Base-by-base conservation (phyloP, 2,888 invertebrate species). In the Synanthedon formicaeformis region DNA sequence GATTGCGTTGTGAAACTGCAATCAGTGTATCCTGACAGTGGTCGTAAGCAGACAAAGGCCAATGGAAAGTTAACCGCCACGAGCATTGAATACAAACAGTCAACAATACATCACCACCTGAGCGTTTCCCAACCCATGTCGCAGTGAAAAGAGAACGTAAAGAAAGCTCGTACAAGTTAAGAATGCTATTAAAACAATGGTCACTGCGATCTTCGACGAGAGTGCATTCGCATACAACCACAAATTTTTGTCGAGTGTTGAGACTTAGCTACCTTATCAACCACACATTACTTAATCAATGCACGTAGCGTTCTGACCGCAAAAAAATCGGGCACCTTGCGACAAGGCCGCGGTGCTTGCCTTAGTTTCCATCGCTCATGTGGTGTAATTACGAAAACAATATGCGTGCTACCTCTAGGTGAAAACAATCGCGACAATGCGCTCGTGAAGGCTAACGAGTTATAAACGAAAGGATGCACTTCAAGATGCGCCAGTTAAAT, bases 301-400 rank as follows among this genome's bases (percentile, higher is more conserved):
- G 60, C 75, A 77, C 78, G 77, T 78, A 77, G 71, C 71, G 67
- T 64, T 60, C 58, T 73, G 77, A 79, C 81, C 81, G 79, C 81
- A 82, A 81, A 81, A 57, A 79, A 76, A 76, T 70, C 73, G 75
- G 70, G 75, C 81, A 79, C 78, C 78, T 81, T 73, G 81, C 72
- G 55, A 63, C 83, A 76, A 82, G 83, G 83, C 66, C 81, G 63
- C 58, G 62, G 3, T 63, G 58, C 71, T 72, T 76, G 76, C 73
- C 73, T 75, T 70, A 69, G 71, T 71, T 71, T 70, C 75, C 71
- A 76, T 76, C 71, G 71, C 66, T 69, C 74, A 73, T 70, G 67
- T 71, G 67, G 66, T 67, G 68, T 69, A 69, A 75, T 72, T 74
- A 74, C 65, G 63, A 60, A 34, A 18, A 23, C 45, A 45, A 6